These are phyloP conservation scores for Neoarius graeffei DNA, from an alignment of 2,113 vertebrate species.

Conservation along the genomic window DNA sequence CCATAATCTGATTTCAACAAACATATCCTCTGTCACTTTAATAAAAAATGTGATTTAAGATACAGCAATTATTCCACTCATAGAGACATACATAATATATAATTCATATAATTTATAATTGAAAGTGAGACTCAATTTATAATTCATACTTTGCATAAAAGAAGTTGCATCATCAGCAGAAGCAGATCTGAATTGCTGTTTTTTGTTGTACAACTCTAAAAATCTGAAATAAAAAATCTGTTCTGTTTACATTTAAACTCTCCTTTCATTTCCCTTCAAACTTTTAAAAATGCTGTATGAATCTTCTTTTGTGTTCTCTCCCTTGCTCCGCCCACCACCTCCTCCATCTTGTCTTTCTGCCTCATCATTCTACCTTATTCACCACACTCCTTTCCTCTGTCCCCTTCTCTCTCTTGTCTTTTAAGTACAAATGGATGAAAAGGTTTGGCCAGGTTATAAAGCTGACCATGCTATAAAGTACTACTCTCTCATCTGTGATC, in stretches of 20 bases:
- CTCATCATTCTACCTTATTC: neutral
- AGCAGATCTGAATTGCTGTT: neutral
- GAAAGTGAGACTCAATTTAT: neutral
- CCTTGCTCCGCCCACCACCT: neutral
- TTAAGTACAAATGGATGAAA: constrained; percentile 62
- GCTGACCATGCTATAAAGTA: constrained; percentile 61
- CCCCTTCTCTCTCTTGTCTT: constrained; percentile 10
- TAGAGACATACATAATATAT: neutral
- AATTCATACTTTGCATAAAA: neutral
- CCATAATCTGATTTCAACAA: neutral
- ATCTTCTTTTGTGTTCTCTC: neutral
- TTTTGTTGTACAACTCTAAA: neutral
- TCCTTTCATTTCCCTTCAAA: neutral
- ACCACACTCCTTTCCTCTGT: neutral
- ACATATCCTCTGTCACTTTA: neutral
- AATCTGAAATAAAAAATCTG: neutral
- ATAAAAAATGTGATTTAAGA: neutral
- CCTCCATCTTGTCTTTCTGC: neutral
- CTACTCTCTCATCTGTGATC: constrained; percentile 63
- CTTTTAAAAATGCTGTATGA: neutral
- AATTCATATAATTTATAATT: neutral
- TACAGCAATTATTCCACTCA: neutral
- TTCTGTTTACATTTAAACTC: neutral
- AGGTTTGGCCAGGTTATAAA: constrained; percentile 48
- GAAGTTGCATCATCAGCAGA: neutral